These are phyloP conservation scores for Xanthorhoe designata DNA, from an alignment of 2,888 invertebrate species.

Conservation along the genomic window DNA sequence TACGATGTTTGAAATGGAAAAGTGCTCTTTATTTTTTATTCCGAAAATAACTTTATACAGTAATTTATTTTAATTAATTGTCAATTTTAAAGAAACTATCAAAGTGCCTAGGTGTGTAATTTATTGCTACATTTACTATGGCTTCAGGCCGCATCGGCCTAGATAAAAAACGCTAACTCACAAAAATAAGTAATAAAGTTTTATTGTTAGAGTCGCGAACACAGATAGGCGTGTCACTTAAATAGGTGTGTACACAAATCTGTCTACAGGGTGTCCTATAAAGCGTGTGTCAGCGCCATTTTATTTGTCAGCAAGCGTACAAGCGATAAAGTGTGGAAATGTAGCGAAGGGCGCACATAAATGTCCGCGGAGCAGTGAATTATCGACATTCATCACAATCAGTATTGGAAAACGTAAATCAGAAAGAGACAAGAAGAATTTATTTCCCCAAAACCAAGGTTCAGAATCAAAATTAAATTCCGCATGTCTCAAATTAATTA, in stretches of 20 bases:
- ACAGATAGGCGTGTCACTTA: slow-evolving; percentile 67
- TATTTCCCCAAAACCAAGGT: slow-evolving; percentile 43
- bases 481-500: slow-evolving; percentile 22
- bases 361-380: slow-evolving; percentile 54
- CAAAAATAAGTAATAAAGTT: slow-evolving; percentile 43
- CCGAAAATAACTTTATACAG: slow-evolving; percentile 43
- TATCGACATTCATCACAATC: slow-evolving; percentile 58
- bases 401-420: slow-evolving; percentile 53
- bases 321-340: slow-evolving; percentile 61
- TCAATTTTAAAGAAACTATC: slow-evolving; percentile 39
- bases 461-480: slow-evolving; percentile 15
- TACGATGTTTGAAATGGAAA: slow-evolving; percentile 56
- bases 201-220: slow-evolving; percentile 51
- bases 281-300: slow-evolving; percentile 61
- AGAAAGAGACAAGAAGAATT: slow-evolving; percentile 46
- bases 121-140: slow-evolving; percentile 40
- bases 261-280: slow-evolving; percentile 58
- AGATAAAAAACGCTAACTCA: slow-evolving; percentile 39
- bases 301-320: slow-evolving; percentile 58
- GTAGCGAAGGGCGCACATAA: slow-evolving; percentile 59
- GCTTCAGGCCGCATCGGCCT: slow-evolving; percentile 32
- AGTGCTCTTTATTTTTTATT: slow-evolving; percentile 50
- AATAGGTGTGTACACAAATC: slow-evolving; percentile 74
- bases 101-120: slow-evolving; percentile 40
- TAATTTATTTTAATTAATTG: slow-evolving; percentile 47